Evolutionary conservation across 1,140 invertebrate genomes (phyloP).

Genomic region (Bombus sylvicola): DNA sequence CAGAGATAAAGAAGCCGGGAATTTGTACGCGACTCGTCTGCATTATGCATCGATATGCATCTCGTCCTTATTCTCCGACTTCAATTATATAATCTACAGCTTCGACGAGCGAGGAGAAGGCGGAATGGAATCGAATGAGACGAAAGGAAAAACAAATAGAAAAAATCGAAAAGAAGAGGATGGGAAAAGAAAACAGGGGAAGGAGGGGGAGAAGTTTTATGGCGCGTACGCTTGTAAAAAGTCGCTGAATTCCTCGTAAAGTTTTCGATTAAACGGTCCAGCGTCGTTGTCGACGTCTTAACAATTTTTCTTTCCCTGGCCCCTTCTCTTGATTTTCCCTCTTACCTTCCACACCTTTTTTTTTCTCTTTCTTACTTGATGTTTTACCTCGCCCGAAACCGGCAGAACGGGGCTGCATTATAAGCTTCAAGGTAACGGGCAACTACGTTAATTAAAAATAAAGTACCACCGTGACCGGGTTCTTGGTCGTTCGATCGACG

Average conservation of each 20-base stretch:
- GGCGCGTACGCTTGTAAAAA: conserved; percentile 35
- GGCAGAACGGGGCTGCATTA: conserved; percentile 39
- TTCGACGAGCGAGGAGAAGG: background rate
- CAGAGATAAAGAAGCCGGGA: background rate
- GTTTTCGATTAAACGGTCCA: conserved; percentile 39
- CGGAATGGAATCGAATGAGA: background rate
- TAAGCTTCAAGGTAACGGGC: conserved; percentile 55
- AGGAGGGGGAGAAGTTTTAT: conserved; percentile 4
- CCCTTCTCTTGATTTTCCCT: background rate
- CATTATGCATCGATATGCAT: conserved; percentile 48
- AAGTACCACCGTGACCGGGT: conserved; percentile 39
- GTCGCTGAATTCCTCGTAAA: conserved; percentile 40
- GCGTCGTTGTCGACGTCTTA: conserved; percentile 30
- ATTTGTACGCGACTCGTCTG: conserved; percentile 40
- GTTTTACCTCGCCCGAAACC: background rate
- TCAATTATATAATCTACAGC: conserved; percentile 36
- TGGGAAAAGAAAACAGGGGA: background rate
- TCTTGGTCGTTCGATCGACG: conserved; percentile 35
- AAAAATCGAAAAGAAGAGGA: too few species aligned
- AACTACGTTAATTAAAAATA: conserved; percentile 65
- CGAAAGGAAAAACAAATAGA: background rate
- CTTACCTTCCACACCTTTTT: background rate
- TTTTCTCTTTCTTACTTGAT: background rate
- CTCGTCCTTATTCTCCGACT: background rate
- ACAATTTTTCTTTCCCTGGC: conserved; percentile 15